phyloP scores from a whole-genome alignment of 2,797 vertebrate genomes.

The Onychomys leucogaster region DNA sequence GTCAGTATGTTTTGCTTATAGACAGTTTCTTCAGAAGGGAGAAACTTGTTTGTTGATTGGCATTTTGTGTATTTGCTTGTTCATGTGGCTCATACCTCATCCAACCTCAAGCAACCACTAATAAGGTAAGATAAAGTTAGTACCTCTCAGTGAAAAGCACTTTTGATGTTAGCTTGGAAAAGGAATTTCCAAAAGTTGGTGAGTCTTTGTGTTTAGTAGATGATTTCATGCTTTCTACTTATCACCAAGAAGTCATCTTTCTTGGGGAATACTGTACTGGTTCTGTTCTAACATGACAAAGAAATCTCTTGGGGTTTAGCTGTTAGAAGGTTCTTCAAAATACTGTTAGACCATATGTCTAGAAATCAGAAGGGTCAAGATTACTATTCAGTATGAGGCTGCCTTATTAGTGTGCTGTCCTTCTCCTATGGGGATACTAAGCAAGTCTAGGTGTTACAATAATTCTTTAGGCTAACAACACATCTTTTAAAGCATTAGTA shows the following conservation, averaged over 20 bases:
- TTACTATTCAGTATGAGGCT: not conserved
- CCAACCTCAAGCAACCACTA: not conserved
- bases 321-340: conserved; percentile 8
- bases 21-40: not conserved
- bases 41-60: not conserved
- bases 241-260: not conserved
- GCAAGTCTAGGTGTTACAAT: not conserved
- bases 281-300: conserved; percentile 6
- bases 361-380: not conserved
- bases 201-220: not conserved
- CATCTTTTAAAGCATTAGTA: conserved; percentile 43
- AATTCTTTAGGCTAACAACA: not conserved
- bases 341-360: not conserved
- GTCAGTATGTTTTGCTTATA: not conserved
- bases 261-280: not conserved
- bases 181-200: not conserved
- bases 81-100: not conserved
- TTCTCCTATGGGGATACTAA: not conserved
- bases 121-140: not conserved
- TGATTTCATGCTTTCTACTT: not conserved
- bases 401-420: rapidly evolving
- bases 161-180: not conserved
- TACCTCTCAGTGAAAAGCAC: not conserved
- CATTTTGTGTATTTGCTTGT: not conserved
- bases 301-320: not conserved